Base-by-base conservation (phyloP, 2,888 invertebrate species). In the Siphlonurus alternatus region DNA sequence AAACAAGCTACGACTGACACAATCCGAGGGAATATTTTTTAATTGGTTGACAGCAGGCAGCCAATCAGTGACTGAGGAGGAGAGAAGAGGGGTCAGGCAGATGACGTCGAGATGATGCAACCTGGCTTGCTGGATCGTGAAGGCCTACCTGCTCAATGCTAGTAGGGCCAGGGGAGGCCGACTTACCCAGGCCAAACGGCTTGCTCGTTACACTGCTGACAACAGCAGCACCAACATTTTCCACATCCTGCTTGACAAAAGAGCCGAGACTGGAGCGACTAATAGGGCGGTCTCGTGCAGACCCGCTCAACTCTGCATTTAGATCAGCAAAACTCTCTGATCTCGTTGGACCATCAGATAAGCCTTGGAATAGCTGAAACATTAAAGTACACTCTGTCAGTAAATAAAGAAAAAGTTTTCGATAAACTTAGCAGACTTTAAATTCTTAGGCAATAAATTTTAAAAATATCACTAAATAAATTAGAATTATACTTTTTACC, bases 321-420 rank as follows among this genome's bases (percentile, higher is more conserved):
- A 91, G 76, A 77, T 91, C 90, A 22, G 87, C 87, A 70, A 90
- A 89, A 73, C 90, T 90, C 74, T 91, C 91, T 25, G 91, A 90
- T 38, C 90, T 83, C 38, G 62, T 62, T 22, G 65, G 65, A n/a
- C 63, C 63, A 23, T 89, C 90, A 78, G 56, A 5, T 5, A 56
- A n/a, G n/a, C n/a, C n/a, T 20, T 56, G n/a, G 56, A 56, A 56
- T n/a, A 56, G 56, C 56, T 56, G 56, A 5, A 56, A 56, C 7
- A 38, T 38, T 38, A 38, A 38, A 38, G 7, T 38, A 38, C 38
- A 38, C 38, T 38, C 15, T 38, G 5, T 38, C 5, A 38, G 38
- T 38, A 10, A 38, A 38, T 38, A 38, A 38, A 38, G 15, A 38
- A 5, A 38, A 38, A 38, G 38, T 38, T n/a, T n/a, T n/a, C n/a